Evolutionary conservation across 2,113 vertebrate species (phyloP).

Genomic region (Microcebus griseorufus): DNA sequence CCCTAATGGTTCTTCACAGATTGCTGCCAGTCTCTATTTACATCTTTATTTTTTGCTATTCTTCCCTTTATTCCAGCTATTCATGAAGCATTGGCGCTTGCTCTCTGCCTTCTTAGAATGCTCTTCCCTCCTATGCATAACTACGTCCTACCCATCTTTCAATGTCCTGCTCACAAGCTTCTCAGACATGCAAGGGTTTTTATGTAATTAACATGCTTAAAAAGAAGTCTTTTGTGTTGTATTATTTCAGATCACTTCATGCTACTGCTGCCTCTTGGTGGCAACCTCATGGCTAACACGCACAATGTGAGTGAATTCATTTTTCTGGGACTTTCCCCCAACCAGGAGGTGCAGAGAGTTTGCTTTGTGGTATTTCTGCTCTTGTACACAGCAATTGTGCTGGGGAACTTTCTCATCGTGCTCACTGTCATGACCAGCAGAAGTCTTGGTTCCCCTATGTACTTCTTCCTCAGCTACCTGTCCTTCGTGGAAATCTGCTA

Average conservation of each 20-base stretch:
- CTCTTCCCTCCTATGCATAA: not conserved
- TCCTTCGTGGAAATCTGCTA: conserved; percentile 72
- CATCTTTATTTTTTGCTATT: not conserved
- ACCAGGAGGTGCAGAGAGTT: not conserved
- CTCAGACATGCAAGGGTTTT: not conserved
- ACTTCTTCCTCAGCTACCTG: conserved; percentile 70
- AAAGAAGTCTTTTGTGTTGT: not conserved
- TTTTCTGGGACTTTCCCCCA: conserved; percentile 57
- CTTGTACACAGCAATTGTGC: conserved; percentile 42
- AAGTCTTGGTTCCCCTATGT: conserved; percentile 70
- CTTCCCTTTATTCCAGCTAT: not conserved
- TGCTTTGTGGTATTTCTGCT: conserved; percentile 63
- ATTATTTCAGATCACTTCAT: conserved; percentile 4
- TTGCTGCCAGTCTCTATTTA: not conserved
- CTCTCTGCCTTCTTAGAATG: not conserved
- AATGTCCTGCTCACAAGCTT: not conserved
- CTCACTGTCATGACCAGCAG: conserved; percentile 34
- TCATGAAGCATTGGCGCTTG: rapidly evolving
- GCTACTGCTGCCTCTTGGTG: not conserved
- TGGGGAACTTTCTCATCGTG: conserved; percentile 63
- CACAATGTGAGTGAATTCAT: conserved; percentile 57
- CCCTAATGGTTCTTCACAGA: not conserved
- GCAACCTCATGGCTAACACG: not conserved
- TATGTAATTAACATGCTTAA: not conserved
- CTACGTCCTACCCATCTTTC: not conserved